Percentiles rank a stretch among this genome's conserved stretches.
These are phyloP conservation scores for Pararge aegeria DNA, from an alignment of 1,140 invertebrate species.

Conservation along the genomic window DNA sequence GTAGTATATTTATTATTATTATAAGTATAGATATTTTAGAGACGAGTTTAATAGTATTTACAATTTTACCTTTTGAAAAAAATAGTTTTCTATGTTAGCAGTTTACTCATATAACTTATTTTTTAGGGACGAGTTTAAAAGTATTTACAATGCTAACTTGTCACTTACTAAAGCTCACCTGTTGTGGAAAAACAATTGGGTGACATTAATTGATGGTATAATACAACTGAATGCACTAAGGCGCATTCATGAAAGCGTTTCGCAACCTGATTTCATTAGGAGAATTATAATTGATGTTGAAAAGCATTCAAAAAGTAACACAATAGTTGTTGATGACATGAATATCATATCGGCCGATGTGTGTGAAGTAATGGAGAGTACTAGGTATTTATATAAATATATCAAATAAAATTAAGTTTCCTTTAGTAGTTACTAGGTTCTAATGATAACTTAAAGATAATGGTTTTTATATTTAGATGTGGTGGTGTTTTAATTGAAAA, in stretches of 20 bases:
- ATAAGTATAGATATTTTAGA: too few species aligned
- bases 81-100: neutral
- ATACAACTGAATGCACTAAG: slow-evolving; percentile 38
- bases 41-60: too few species aligned
- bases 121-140: slow-evolving; percentile 42
- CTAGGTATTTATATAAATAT: slow-evolving; percentile 17
- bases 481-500: slow-evolving; percentile 32
- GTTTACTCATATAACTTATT: neutral
- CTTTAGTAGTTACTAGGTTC: too few species aligned
- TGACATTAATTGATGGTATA: slow-evolving; percentile 42
- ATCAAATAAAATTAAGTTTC: too few species aligned
- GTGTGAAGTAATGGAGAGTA: slow-evolving; percentile 15
- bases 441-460: too few species aligned
- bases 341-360: slow-evolving; percentile 15
- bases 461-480: too few species aligned
- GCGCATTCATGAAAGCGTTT: slow-evolving; percentile 26
- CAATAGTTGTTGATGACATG: neutral
- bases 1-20: too few species aligned
- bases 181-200: slow-evolving; percentile 45
- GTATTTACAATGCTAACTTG: slow-evolving; percentile 35
- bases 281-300: slow-evolving; percentile 34
- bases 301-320: slow-evolving; percentile 18
- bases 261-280: slow-evolving; percentile 34
- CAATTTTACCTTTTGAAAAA: too few species aligned
- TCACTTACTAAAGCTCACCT: slow-evolving; percentile 36